Conservation (phyloP, 1,140 invertebrate species). For the Neomicropteryx cornuta region DNA sequence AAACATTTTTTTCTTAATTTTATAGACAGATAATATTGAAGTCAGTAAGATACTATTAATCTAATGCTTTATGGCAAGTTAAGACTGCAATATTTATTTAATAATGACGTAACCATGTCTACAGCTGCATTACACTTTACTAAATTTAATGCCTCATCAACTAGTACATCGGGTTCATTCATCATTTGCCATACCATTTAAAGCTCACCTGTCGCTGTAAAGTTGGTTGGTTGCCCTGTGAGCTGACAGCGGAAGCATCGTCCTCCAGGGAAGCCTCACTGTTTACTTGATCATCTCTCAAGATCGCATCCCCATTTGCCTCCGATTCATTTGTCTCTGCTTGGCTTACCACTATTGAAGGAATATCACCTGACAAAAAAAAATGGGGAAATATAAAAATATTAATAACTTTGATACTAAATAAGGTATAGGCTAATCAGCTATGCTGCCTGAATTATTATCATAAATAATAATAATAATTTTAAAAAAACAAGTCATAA, state of each 20-base stretch:
- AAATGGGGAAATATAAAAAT: background rate
- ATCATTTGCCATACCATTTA: constrained; percentile 1
- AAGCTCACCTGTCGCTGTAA: constrained; percentile 30
- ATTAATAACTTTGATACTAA: too few species aligned
- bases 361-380: constrained; percentile 6
- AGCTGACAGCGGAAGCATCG: constrained; percentile 34
- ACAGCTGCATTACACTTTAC: too few species aligned
- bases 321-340: constrained; percentile 1
- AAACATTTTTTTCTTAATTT: background rate
- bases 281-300: constrained; percentile 10
- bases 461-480: background rate
- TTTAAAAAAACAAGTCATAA: background rate
- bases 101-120: background rate
- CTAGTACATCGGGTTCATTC: background rate
- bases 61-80: constrained; percentile 1
- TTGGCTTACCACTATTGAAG: constrained; percentile 10
- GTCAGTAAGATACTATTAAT: constrained; percentile 1
- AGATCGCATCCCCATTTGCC: background rate
- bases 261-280: constrained; percentile 27
- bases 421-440: too few species aligned
- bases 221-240: constrained; percentile 34
- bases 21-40: constrained; percentile 2
- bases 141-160: too few species aligned
- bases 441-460: background rate
- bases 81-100: background rate